Percentiles rank a stretch among this genome's conserved stretches.
These are phyloP conservation scores for Pseudomugil tenellus DNA, from an alignment of 2,797 vertebrate species.

Conservation along the genomic window DNA sequence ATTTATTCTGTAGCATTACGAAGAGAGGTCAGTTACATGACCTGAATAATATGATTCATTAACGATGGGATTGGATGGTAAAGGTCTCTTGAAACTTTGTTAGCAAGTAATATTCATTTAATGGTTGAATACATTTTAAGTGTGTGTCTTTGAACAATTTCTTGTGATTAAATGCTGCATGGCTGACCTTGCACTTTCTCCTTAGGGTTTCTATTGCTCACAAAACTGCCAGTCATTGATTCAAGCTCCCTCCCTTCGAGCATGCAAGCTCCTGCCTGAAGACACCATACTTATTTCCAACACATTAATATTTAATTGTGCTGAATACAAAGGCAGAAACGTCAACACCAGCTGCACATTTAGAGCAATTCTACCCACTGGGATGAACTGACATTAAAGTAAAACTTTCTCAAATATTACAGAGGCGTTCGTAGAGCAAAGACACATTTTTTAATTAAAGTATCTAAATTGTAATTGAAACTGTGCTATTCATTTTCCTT, in stretches of 20 bases:
- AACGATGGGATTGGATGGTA: not conserved
- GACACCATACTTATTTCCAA: constrained; percentile 26
- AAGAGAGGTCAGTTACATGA: not conserved
- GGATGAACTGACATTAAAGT: constrained; percentile 32
- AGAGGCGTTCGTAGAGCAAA: constrained; percentile 40
- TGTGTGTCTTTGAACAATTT: not conserved
- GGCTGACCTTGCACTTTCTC: constrained; percentile 16
- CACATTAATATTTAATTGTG: constrained; percentile 44
- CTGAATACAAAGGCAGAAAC: constrained; percentile 36
- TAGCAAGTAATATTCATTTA: not conserved
- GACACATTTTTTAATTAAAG: constrained; percentile 49
- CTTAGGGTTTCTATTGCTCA: constrained; percentile 20
- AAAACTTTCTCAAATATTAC: constrained; percentile 43
- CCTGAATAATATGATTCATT: not conserved
- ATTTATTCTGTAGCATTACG: too few species aligned
- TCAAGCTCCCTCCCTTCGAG: constrained; percentile 32
- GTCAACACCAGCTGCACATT: constrained; percentile 22
- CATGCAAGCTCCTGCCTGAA: constrained; percentile 32
- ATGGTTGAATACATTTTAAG: not conserved
- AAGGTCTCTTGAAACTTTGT: not conserved
- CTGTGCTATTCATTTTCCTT: constrained; percentile 27
- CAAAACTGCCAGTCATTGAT: constrained; percentile 20
- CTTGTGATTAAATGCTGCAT: not conserved
- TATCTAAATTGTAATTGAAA: constrained; percentile 45
- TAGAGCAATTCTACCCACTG: constrained; percentile 14